Evolutionary conservation across 2,113 vertebrate genomes (phyloP).

Genomic region (Apistogramma diplotaenia): DNA sequence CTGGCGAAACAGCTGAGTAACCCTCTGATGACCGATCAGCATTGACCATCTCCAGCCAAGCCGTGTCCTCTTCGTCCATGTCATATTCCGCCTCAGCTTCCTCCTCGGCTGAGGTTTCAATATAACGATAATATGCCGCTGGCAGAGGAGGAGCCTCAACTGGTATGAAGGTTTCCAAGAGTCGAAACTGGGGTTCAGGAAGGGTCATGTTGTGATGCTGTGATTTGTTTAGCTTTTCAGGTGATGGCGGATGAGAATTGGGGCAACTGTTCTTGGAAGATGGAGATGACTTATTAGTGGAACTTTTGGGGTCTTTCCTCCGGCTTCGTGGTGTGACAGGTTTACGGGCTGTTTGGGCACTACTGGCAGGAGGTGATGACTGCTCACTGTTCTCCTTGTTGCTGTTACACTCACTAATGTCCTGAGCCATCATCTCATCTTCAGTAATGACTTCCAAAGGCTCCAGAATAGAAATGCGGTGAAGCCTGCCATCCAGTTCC

Average conservation of each 20-base stretch:
- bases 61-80: slow-evolving; percentile 96
- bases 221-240: slow-evolving; percentile 59
- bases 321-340: slow-evolving; percentile 80
- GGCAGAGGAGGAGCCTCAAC: slow-evolving; percentile 82
- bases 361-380: slow-evolving; percentile 79
- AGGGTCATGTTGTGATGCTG: slow-evolving; percentile 76
- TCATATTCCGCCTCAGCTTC: slow-evolving; percentile 92
- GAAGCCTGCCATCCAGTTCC: slow-evolving; percentile 93
- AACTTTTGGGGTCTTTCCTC: slow-evolving; percentile 82
- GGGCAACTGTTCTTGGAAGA: slow-evolving; percentile 66
- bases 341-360: slow-evolving; percentile 81
- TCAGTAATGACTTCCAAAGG: slow-evolving; percentile 94
- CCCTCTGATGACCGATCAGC: slow-evolving; percentile 84
- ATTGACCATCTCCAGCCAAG: slow-evolving; percentile 95
- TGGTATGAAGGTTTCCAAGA: slow-evolving; percentile 82
- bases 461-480: slow-evolving; percentile 94
- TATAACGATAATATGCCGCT: slow-evolving; percentile 88
- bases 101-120: slow-evolving; percentile 88
- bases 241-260: slow-evolving; percentile 49
- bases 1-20: slow-evolving; percentile 81
- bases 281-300: slow-evolving; percentile 46
- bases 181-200: slow-evolving; percentile 88
- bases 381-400: slow-evolving; percentile 98
- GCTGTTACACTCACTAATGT: slow-evolving; percentile 95
- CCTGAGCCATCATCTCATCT: slow-evolving; percentile 94